Base-by-base conservation (phyloP, 2,113 vertebrate genomes). In the Stigmatopora nigra region DNA sequence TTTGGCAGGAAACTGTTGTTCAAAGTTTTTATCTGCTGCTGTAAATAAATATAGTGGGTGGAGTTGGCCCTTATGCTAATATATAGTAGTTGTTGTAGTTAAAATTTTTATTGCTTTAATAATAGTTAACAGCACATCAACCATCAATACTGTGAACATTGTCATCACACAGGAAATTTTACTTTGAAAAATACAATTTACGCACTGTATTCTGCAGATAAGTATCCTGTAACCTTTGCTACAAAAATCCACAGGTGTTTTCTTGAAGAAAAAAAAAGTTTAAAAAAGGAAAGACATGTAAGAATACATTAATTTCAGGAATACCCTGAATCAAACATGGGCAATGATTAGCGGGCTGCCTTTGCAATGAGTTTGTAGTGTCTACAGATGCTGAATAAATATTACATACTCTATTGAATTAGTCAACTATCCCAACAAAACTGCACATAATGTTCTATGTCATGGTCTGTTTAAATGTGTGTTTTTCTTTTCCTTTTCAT, bases 401-500 rank as follows among this genome's bases (percentile, higher is more conserved):
- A 17, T 17, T 51, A 52, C n/a, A 52, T 51, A 41, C 38, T 41
- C 7, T 41, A 52, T 19, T 51, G 62, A 49, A 59, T 41, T 63
- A 84, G 83, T 85, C 82, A 83, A 82, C 84, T 13, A 75, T 49
- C 53, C 64, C 67, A 68, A 51, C 57, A 44, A 22, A 63, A 44
- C 58, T 86, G 82, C 82, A 71, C 61, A 81, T 76, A 70, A 61
- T 52, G 44, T 83, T 71, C 51, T 44, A 71, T 80, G 65, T 72
- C 70, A 68, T 73, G 60, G 65, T 77, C 72, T 67, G 56, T 76
- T 69, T 75, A 61, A 72, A 65, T 86, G 63, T 83, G 62, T 79
- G 77, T 72, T 64, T 76, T 78, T 74, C 47, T 81, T 67, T 47
- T 15, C 65, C 72, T 70, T 64, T 75, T 83, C 70, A 76, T 84